Percentiles rank a stretch among this genome's conserved stretches.
phyloP scores from a whole-genome alignment of 1,140 invertebrate genomes.

The Copidosoma floridanum region DNA sequence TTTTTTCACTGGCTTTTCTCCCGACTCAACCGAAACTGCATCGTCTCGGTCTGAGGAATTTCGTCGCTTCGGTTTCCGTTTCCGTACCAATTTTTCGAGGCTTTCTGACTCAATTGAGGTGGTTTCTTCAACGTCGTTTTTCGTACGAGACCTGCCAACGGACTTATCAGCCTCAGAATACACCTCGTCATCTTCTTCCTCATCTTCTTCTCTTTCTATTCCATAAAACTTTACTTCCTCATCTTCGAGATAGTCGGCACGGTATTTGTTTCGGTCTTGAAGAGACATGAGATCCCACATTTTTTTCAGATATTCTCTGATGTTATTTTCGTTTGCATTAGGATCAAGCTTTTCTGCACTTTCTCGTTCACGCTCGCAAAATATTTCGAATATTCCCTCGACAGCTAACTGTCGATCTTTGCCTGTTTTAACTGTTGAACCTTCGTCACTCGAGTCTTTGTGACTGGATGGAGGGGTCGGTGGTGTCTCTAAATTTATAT shows the following conservation, averaged over 20 bases:
- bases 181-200: background rate
- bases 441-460: constrained; percentile 41
- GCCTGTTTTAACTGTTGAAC: constrained; percentile 26
- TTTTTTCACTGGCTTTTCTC: constrained; percentile 26
- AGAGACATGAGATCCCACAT: constrained; percentile 57
- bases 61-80: constrained; percentile 7
- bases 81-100: constrained; percentile 5
- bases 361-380: constrained; percentile 57
- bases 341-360: constrained; percentile 56
- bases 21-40: constrained; percentile 12
- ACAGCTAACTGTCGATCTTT: constrained; percentile 29
- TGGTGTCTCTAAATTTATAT: constrained; percentile 39
- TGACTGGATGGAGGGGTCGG: constrained; percentile 42
- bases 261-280: constrained; percentile 39
- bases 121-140: constrained; percentile 20
- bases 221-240: constrained; percentile 9
- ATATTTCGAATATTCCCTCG: constrained; percentile 54
- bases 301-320: constrained; percentile 56
- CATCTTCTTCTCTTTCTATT: background rate
- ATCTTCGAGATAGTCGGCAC: constrained; percentile 25
- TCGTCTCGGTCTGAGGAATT: constrained; percentile 19
- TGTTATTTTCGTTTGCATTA: constrained; percentile 53
- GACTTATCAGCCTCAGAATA: background rate
- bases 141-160: background rate
- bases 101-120: constrained; percentile 28